Evolutionary conservation across 2,888 invertebrate species (phyloP), one percentile per base, ranked within the genome.

Genomic region (Perdita meconis): DNA sequence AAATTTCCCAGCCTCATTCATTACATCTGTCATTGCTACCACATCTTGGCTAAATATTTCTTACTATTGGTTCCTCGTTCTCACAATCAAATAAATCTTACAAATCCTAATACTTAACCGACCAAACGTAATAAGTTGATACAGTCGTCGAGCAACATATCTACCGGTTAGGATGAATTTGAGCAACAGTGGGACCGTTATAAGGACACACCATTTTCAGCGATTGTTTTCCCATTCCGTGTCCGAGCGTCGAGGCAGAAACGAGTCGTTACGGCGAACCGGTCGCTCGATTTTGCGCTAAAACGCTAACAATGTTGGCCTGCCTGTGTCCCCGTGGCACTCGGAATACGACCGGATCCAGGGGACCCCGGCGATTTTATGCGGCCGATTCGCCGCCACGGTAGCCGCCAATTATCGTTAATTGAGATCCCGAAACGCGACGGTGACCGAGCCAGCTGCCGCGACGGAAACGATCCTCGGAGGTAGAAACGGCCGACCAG

Each of bases 381-480:
- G 73, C 77, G 65, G 68, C 66, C 69, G 42, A 77, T 75, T 71
- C 65, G 67, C 78, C 61, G 65, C 71, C 51, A 80, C 87, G 78
- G 88, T 90, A 88, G 87, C 88, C 83, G 86, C 87, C 89, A 89
- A 90, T 90, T 90, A 90, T 88, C 86, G 85, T 88, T 89, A 89
- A 89, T 87, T 87, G 84, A 89, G 89, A 88, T 79, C 82, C 84
- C 86, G 86, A 89, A 89, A 87, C 78, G 86, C 83, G 76, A 81
- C 82, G 80, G 72, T 73, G 50, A 67, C 50, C 50, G 66, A 67
- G 74, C 80, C 86, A 84, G 85, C 83, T 85, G 86, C 84, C 50
- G 73, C 74, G 53, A 70, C 61, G 65, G 66, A 79, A 81, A 81
- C 76, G 81, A 47, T 63, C 16, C 47, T 26, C 60, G 42, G 22